phyloP scores from a whole-genome alignment of 2,888 invertebrate genomes.

The Tetanocera ferruginea region DNA sequence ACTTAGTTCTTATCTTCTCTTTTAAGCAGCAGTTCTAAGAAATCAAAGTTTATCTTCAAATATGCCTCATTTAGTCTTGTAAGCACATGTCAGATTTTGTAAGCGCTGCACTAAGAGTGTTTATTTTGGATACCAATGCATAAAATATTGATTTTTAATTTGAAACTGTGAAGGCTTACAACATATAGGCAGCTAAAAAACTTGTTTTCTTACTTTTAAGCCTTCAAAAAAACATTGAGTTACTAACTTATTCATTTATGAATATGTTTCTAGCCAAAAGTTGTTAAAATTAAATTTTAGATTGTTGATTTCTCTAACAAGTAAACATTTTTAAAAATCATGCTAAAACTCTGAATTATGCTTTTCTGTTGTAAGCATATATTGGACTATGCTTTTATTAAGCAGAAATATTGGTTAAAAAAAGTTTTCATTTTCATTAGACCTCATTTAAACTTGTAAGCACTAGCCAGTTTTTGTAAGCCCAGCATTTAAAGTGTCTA shows the following conservation, averaged over 20 bases:
- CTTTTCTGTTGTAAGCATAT: too few species aligned
- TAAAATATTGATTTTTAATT: neutral
- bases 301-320: too few species aligned
- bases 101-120: neutral
- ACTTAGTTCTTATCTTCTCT: neutral
- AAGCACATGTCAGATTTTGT: neutral
- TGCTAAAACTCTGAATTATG: neutral
- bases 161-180: neutral
- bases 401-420: too few species aligned
- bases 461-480: neutral
- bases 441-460: neutral
- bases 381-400: too few species aligned
- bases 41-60: neutral
- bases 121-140: neutral
- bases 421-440: neutral
- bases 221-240: neutral
- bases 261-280: too few species aligned
- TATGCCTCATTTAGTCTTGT: neutral
- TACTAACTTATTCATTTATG: too few species aligned
- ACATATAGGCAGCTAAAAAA: neutral
- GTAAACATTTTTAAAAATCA: neutral
- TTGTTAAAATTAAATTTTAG: too few species aligned
- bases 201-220: neutral
- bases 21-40: neutral
- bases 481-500: neutral